Percentiles rank a stretch among this genome's conserved stretches.
Conservation (phyloP, 2,113 vertebrate species). For the Nematolebias whitei region DNA sequence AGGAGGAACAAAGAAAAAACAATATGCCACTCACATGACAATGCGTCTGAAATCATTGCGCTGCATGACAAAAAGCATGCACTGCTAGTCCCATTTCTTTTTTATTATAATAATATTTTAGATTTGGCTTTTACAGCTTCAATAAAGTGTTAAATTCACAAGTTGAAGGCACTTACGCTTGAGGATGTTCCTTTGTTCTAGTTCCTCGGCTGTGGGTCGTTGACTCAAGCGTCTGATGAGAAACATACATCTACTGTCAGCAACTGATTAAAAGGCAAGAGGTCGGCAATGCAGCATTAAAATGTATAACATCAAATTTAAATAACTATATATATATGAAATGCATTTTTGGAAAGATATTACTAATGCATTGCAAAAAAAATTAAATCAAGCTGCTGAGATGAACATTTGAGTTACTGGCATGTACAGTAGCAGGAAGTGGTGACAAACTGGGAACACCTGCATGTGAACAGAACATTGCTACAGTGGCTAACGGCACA, state of each 20-base stretch:
- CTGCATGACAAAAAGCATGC: conserved; percentile 11
- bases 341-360: too few species aligned
- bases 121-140: background rate
- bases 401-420: too few species aligned
- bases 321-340: too few species aligned
- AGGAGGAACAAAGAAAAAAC: conserved; percentile 21
- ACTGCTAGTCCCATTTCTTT: background rate
- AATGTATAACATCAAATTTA: too few species aligned
- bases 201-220: conserved; percentile 94
- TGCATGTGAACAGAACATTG: too few species aligned
- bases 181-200: conserved; percentile 98
- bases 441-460: too few species aligned
- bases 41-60: conserved; percentile 17
- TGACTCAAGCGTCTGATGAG: conserved; percentile 94
- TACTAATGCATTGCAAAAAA: too few species aligned
- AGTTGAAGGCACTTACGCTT: conserved; percentile 88
- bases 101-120: background rate
- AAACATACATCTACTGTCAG: conserved; percentile 63
- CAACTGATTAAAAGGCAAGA: conserved; percentile 25
- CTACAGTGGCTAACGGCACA: too few species aligned
- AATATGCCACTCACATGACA: conserved; percentile 30
- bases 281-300: background rate
- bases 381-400: too few species aligned
- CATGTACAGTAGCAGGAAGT: too few species aligned
- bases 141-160: background rate